These are phyloP conservation scores for Apamea crenata DNA, from an alignment of 2,888 invertebrate species.

Conservation along the genomic window DNA sequence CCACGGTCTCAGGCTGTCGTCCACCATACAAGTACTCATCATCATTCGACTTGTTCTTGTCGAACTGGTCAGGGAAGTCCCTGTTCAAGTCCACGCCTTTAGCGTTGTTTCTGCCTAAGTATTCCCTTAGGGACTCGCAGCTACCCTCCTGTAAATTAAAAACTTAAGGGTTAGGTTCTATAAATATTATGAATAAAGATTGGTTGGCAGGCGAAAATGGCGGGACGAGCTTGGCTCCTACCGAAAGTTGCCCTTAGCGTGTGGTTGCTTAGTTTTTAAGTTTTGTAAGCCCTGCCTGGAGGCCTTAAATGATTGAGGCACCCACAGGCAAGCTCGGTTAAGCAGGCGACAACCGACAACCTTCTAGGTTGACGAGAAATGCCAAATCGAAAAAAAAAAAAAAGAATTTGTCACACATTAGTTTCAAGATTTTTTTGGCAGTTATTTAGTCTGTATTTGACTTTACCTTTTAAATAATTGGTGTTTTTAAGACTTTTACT, in stretches of 20 bases:
- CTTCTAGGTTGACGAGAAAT: too few species aligned
- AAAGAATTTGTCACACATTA: neutral
- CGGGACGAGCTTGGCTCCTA: neutral
- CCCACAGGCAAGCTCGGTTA: too few species aligned
- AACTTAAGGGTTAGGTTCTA: neutral
- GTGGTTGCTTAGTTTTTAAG: too few species aligned
- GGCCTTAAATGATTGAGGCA: too few species aligned
- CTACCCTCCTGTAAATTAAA: conserved; percentile 92
- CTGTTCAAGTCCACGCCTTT: conserved; percentile 96
- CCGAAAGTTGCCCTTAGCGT: neutral
- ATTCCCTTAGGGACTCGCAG: conserved; percentile 93
- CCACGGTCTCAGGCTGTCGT: conserved; percentile 96
- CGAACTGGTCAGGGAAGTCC: conserved; percentile 98
- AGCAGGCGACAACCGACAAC: too few species aligned
- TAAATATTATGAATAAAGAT: neutral
- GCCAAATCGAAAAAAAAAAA: too few species aligned
- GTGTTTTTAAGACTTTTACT: neutral
- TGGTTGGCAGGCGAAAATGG: neutral
- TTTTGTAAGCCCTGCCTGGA: too few species aligned
- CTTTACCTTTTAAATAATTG: neutral
- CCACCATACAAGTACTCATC: conserved; percentile 89
- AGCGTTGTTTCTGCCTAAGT: conserved; percentile 95
- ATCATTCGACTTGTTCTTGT: conserved; percentile 80
- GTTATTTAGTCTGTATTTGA: neutral
- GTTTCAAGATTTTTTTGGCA: too few species aligned